These are phyloP conservation scores for Distichodus sexfasciatus DNA, from an alignment of 2,797 vertebrate genomes.

Conservation along the genomic window DNA sequence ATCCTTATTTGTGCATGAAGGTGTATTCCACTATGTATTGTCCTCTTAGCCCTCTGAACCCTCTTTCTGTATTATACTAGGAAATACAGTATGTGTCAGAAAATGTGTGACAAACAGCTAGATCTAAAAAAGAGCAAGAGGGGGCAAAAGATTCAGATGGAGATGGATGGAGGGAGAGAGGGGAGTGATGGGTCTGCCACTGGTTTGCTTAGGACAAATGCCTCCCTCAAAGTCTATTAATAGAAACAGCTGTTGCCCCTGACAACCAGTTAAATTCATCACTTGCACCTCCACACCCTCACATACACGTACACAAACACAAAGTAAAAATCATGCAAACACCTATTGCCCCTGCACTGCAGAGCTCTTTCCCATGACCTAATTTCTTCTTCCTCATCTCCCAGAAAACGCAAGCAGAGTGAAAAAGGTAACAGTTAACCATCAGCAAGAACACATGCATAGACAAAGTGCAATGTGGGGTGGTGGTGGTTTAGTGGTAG, in stretches of 20 bases:
- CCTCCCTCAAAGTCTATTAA: slow-evolving; percentile 63
- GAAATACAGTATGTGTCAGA: too few species aligned
- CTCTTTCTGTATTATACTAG: too few species aligned
- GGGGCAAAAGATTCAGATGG: neutral
- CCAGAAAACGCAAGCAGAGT: neutral
- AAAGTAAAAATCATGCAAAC: slow-evolving; percentile 2
- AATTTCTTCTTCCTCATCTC: slow-evolving; percentile 14
- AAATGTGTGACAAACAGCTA: neutral
- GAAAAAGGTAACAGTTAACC: slow-evolving; percentile 1
- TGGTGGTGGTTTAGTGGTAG: too few species aligned
- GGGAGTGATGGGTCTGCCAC: slow-evolving; percentile 36
- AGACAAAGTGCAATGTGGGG: neutral
- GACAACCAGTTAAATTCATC: slow-evolving; percentile 57
- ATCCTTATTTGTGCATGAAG: too few species aligned
- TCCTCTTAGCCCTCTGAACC: too few species aligned
- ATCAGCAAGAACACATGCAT: neutral
- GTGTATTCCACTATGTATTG: too few species aligned
- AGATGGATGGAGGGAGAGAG: slow-evolving; percentile 20
- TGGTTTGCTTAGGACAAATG: slow-evolving; percentile 55
- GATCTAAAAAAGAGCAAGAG: neutral
- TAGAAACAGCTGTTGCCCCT: slow-evolving; percentile 66
- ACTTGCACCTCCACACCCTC: slow-evolving; percentile 54
- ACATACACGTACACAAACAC: slow-evolving; percentile 32
- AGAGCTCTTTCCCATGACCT: slow-evolving; percentile 32
- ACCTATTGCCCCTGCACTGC: slow-evolving; percentile 30